Conservation (phyloP, 2,888 invertebrate genomes). For the Esperia sulphurella region DNA sequence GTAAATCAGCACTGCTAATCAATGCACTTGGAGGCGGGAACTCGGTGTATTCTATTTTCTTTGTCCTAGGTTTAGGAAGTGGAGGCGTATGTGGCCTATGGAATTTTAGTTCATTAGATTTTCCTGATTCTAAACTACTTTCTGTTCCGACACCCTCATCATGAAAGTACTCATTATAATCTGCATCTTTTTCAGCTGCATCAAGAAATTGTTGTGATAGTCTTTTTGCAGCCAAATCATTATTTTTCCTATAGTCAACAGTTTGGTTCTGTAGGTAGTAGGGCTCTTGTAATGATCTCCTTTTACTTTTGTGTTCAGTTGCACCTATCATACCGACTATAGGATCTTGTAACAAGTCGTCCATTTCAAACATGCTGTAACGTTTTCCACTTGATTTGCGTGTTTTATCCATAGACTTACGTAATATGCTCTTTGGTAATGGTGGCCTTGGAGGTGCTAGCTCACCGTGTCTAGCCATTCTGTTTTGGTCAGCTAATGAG, state of each 20-base stretch:
- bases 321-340: constrained; percentile 63
- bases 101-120: constrained; percentile 74
- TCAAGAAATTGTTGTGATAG: constrained; percentile 74
- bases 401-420: constrained; percentile 81
- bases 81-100: constrained; percentile 75
- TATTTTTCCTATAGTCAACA: constrained; percentile 71
- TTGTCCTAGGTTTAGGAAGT: constrained; percentile 69
- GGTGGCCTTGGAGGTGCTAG: constrained; percentile 85
- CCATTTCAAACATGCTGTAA: constrained; percentile 90
- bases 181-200: constrained; percentile 75
- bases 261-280: constrained; percentile 80
- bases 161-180: constrained; percentile 75
- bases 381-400: constrained; percentile 79
- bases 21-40: constrained; percentile 72
- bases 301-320: constrained; percentile 78
- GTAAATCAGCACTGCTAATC: constrained; percentile 81
- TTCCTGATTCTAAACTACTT: constrained; percentile 79
- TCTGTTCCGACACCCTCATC: constrained; percentile 82
- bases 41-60: constrained; percentile 70
- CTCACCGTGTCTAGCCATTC: constrained; percentile 66
- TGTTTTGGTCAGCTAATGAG: constrained; percentile 77
- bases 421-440: constrained; percentile 84
- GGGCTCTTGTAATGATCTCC: constrained; percentile 88
- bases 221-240: constrained; percentile 73
- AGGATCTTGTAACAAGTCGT: constrained; percentile 75